Evolutionary conservation across 2,888 invertebrate species (phyloP).

Genomic region (Caenorhabditis sp.): DNA sequence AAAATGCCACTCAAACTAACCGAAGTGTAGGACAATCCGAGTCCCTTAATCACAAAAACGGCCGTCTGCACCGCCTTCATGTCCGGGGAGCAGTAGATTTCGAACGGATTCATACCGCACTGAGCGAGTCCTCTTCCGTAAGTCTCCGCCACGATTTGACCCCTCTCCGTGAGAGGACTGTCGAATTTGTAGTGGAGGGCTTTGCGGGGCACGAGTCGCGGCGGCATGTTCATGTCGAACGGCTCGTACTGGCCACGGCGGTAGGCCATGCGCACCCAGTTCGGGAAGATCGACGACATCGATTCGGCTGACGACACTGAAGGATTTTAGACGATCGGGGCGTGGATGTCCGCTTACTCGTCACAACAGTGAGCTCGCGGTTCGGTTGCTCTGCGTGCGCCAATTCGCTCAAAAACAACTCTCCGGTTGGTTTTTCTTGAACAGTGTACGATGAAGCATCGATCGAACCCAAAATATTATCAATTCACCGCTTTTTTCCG

Average conservation of each 20-base stretch:
- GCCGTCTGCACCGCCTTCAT: constrained; percentile 57
- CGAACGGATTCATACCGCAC: constrained; percentile 24
- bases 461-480: too few relatives aligned
- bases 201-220: constrained; percentile 29
- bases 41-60: constrained; percentile 34
- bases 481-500: too few relatives aligned
- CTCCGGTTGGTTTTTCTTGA: constrained; percentile 6
- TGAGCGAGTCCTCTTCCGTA: constrained; percentile 42
- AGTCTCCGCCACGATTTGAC: constrained; percentile 54
- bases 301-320: constrained; percentile 52
- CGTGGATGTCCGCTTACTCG: constrained; percentile 10
- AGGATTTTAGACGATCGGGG: not conserved
- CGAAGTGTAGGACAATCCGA: constrained; percentile 47
- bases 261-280: constrained; percentile 53
- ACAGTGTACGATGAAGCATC: constrained; percentile 27
- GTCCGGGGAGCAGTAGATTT: constrained; percentile 51
- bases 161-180: constrained; percentile 54
- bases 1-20: constrained; percentile 6
- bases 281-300: constrained; percentile 46
- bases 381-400: constrained; percentile 14
- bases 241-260: constrained; percentile 50
- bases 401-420: constrained; percentile 18
- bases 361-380: constrained; percentile 15
- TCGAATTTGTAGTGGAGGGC: constrained; percentile 44
- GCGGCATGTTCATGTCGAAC: constrained; percentile 60